Percentiles rank a stretch among this genome's conserved stretches.
phyloP scores from a whole-genome alignment of 2,888 invertebrate genomes.

The Drosophila formosana region DNA sequence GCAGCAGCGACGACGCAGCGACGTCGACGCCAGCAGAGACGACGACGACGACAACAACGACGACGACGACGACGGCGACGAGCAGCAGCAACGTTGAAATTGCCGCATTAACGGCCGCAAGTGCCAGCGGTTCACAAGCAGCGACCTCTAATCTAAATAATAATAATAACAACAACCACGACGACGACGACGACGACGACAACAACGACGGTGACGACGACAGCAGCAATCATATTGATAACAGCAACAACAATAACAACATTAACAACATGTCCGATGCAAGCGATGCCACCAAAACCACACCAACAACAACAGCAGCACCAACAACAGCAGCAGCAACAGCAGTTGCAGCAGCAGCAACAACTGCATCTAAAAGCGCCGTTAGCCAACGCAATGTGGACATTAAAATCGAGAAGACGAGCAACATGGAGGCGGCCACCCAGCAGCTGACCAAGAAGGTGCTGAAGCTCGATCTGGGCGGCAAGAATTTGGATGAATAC shows the following conservation, averaged over 20 bases:
- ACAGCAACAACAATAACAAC: slow-evolving; percentile 29
- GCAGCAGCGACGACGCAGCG: slow-evolving; percentile 7
- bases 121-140: slow-evolving; percentile 43
- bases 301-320: slow-evolving; percentile 35
- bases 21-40: slow-evolving; percentile 20
- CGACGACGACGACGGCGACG: slow-evolving; percentile 20
- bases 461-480: slow-evolving; percentile 83
- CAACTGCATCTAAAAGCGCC: slow-evolving; percentile 84
- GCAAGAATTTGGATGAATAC: slow-evolving; percentile 81
- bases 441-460: slow-evolving; percentile 82
- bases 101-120: slow-evolving; percentile 51
- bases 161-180: slow-evolving; percentile 28
- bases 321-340: slow-evolving; percentile 32
- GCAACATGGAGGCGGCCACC: slow-evolving; percentile 76
- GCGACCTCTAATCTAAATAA: slow-evolving; percentile 58
- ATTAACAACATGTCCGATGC: slow-evolving; percentile 57
- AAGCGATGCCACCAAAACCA: slow-evolving; percentile 33
- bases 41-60: slow-evolving; percentile 14
- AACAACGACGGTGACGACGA: slow-evolving; percentile 8
- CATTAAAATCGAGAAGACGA: slow-evolving; percentile 86
- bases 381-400: slow-evolving; percentile 88
- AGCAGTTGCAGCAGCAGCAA: slow-evolving; percentile 22
- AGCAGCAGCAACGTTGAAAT: slow-evolving; percentile 36
- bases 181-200: slow-evolving; percentile 1
- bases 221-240: slow-evolving; percentile 38